A percentile compares a stretch with the other conserved stretches of the same genome.
Conservation (phyloP, 2,113 vertebrate species). For the Alethe castanea region DNA sequence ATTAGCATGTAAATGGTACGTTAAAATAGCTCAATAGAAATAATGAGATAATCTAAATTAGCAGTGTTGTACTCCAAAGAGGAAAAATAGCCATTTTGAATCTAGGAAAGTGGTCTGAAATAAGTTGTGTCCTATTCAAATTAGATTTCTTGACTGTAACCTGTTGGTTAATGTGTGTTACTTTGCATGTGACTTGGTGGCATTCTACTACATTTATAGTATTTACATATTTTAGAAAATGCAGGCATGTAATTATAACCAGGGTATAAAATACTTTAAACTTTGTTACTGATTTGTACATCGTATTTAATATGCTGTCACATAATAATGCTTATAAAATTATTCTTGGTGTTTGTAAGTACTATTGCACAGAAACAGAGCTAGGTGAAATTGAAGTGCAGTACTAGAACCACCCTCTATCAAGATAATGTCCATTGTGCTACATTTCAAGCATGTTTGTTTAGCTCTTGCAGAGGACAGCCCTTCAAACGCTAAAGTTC, state of each 20-base stretch:
- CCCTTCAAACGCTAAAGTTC: slow-evolving; percentile 24
- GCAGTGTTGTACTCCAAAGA: background rate
- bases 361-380: background rate
- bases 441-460: slow-evolving; percentile 6
- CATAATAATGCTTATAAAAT: background rate
- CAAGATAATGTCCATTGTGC: background rate
- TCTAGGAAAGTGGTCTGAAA: background rate
- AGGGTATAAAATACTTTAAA: background rate
- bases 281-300: background rate
- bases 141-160: background rate
- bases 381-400: background rate
- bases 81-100: background rate
- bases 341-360: background rate
- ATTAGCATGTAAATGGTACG: background rate
- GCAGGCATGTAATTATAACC: background rate
- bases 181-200: background rate
- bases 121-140: background rate
- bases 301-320: background rate
- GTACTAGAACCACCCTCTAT: background rate
- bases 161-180: background rate
- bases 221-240: background rate
- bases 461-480: background rate
- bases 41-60: background rate
- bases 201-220: background rate
- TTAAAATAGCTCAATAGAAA: background rate